Conservation (phyloP, 2,113 vertebrate genomes). For the Orycteropus afer region DNA sequence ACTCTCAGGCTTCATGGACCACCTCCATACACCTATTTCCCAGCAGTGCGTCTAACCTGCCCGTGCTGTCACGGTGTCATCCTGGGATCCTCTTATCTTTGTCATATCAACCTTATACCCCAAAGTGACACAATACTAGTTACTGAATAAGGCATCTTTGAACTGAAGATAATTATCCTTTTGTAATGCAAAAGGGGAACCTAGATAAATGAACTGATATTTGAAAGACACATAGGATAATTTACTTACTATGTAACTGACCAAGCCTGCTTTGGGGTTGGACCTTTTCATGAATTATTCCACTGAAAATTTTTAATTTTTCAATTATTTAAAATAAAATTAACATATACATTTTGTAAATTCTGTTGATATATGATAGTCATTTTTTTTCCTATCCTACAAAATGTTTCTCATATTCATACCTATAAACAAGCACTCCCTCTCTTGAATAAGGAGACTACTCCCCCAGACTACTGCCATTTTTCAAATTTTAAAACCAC, state of each 20-base stretch:
- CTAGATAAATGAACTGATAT: background rate
- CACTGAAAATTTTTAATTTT: background rate
- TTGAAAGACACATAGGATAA: conserved; percentile 3
- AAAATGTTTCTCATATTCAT: background rate
- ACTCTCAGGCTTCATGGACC: accelerated
- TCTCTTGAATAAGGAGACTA: background rate
- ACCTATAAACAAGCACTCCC: background rate
- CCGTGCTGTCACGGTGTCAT: too few relatives aligned
- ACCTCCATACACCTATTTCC: background rate
- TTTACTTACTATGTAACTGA: background rate
- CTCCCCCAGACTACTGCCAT: background rate
- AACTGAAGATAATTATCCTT: background rate
- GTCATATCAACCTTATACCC: background rate
- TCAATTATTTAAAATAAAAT: background rate
- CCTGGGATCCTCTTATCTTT: background rate
- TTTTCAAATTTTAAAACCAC: conserved; percentile 16
- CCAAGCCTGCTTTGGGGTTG: background rate
- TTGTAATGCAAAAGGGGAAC: background rate
- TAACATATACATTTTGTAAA: background rate
- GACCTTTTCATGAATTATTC: background rate
- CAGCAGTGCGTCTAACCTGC: background rate
- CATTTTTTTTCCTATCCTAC: background rate
- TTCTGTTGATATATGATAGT: background rate
- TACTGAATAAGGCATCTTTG: background rate
- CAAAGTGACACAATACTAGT: background rate